Base-by-base conservation (phyloP, 1,140 invertebrate species). In the Scaptomyza montana region DNA sequence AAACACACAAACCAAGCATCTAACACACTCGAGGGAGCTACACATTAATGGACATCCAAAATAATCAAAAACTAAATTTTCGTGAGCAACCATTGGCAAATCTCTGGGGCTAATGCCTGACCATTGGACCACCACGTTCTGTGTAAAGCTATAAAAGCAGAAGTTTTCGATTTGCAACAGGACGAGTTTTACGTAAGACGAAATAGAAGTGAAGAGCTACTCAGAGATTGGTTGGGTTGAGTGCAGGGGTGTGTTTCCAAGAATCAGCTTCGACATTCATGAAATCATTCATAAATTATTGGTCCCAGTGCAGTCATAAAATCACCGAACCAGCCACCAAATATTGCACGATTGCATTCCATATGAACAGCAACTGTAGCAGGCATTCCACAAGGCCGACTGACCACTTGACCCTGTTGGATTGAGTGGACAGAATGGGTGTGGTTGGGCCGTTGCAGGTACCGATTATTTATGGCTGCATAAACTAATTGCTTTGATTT, bases 241-340 rank as follows among this genome's bases (percentile, higher is more conserved):
- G 13, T 39, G 7, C 5, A 12, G 25, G 30, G 1, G 6, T 36
- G 6, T 36, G 33, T 45, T 49, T 33, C 25, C 45, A 46, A 64
- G 46, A 65, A 68, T 66, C 63, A 74, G 61, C 68, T 89, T 80
- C 77, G 77, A 77, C 80, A 89, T 89, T 89, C 84, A 84, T 89
- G 84, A 87, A 80, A 84, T 89, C 84, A 89, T 89, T 89, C 84
- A 89, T 89, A 89, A 89, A 84, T 89, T 89, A 89, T 89, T 71
- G 85, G 68, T 89, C 84, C 84, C 84, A 72, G 61, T 67, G 84
- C 82, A 87, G 78, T 89, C 82, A 87, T 87, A 87, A 87, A 87
- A 69, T 63, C 77, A 77, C 78, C 82, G 39, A 70, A 51, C 49
- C 63, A 74, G 75, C 79, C 84, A 87, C 84, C 82, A 89, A 87